phyloP scores from a whole-genome alignment of 2,797 vertebrate species.

The Sebastes nivosus region DNA sequence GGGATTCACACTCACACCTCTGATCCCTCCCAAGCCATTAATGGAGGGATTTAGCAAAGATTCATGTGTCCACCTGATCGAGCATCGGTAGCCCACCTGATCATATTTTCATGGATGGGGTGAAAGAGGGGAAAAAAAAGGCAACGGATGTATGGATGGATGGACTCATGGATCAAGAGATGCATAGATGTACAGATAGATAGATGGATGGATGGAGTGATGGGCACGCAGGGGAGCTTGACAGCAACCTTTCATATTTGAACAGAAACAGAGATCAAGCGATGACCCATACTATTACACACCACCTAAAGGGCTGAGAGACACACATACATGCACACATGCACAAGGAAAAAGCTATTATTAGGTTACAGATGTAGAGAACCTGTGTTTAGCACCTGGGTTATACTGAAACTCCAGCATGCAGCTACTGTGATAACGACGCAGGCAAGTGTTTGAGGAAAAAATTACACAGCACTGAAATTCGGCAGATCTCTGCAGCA shows the following conservation, averaged over 20 bases:
- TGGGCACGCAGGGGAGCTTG: neutral
- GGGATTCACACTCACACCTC: neutral
- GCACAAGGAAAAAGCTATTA: conserved; percentile 24
- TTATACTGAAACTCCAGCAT: conserved; percentile 41
- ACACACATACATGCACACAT: neutral
- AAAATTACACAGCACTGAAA: conserved; percentile 47
- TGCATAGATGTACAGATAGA: neutral
- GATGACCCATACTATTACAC: conserved; percentile 4
- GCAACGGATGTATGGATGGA: neutral
- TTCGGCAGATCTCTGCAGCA: conserved; percentile 34
- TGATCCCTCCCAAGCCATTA: neutral
- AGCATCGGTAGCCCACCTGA: neutral
- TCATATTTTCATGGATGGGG: neutral
- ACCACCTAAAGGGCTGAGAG: conserved; percentile 4
- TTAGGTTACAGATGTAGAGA: conserved; percentile 44
- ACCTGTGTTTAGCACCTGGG: conserved; percentile 54
- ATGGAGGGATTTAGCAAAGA: conserved; percentile 26
- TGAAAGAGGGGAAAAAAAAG: neutral
- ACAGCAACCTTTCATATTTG: neutral
- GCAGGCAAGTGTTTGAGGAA: neutral
- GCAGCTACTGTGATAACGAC: conserved; percentile 26
- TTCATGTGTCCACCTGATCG: neutral
- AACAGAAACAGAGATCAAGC: conserved; percentile 2
- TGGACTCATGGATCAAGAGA: neutral
- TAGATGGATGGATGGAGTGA: neutral